These are phyloP conservation scores for Caenorhabditis imperialis DNA, from an alignment of 2,888 invertebrate species.

Conservation along the genomic window DNA sequence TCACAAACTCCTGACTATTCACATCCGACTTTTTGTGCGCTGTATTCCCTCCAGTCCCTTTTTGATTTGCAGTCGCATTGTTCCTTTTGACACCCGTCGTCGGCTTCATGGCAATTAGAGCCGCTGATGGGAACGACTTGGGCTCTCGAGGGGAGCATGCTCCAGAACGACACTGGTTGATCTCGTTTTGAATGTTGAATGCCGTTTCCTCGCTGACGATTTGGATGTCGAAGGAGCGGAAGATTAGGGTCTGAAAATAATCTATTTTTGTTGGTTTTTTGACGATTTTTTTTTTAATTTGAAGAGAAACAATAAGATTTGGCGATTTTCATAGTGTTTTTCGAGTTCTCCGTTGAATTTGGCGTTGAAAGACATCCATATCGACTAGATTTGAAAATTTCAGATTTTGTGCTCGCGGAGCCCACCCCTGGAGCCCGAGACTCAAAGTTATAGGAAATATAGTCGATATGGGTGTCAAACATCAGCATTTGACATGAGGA, in stretches of 20 bases:
- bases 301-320: background rate
- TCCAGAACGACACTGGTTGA: conserved; percentile 23
- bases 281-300: background rate
- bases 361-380: too few species aligned
- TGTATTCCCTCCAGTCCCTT: conserved; percentile 63
- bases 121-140: conserved; percentile 61
- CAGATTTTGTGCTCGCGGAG: too few species aligned
- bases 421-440: background rate
- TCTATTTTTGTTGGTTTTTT: too few species aligned
- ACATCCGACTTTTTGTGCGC: conserved; percentile 77
- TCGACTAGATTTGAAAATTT: too few species aligned
- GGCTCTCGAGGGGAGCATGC: conserved; percentile 15
- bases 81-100: conserved; percentile 74
- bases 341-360: too few species aligned
- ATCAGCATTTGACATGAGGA: background rate
- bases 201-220: conserved; percentile 66
- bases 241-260: conserved; percentile 46
- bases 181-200: conserved; percentile 55
- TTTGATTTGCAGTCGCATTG: conserved; percentile 67
- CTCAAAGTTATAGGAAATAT: background rate
- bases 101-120: conserved; percentile 76
- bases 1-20: conserved; percentile 69
- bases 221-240: conserved; percentile 60
- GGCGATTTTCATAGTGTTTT: background rate
- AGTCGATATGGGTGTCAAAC: conserved; percentile 6